Base-by-base conservation (phyloP, 2,888 invertebrate species). In the Polydrusus tereticollis region DNA sequence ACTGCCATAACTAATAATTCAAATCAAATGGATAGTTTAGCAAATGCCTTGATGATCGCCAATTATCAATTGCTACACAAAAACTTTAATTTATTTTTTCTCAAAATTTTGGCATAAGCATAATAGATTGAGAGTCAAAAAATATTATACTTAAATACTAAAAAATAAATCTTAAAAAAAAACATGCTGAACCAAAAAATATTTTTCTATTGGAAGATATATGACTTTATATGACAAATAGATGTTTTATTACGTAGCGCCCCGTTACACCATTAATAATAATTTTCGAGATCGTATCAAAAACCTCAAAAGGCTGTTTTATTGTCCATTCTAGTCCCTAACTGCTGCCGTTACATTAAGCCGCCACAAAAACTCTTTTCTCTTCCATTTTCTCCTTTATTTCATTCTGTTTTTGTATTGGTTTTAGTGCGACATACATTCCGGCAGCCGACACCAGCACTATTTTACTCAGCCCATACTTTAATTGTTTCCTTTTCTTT, bases 221-320 rank as follows among this genome's bases (percentile, higher is more conserved):
- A 65, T 33, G 20, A 29, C 65, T 36, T 50, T 52, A 64, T 64
- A 70, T 67, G 73, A 70, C 69, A 74, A 67, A 63, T 70, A 60
- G 50, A 70, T 29, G 47, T 74, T 64, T 45, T 70, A 67, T 70
- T 59, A 41, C 58, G 26, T 26, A 8, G 14, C 20, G 57, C 55
- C 67, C 62, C 45, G 47, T 41, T 33, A 50, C 16, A 52, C 64
- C 59, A 74, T 74, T 74, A 74, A 70, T 74, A 74, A 74, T 67
- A 67, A 70, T 64, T 60, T 60, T 55, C 59, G 66, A 65, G 65
- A 65, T 65, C 47, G 38, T 63, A 64, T 57, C 57, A 72, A 67
- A 72, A 72, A 67, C 23, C 72, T 57, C 47, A 26, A 57, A 65
- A 70, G 33, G 58, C 33, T 38, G 64, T 36, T 69, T 52, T 70